Evolutionary conservation across 2,888 invertebrate genomes (phyloP), one percentile per base, ranked within the genome.

Genomic region (Lomographa bimaculata): DNA sequence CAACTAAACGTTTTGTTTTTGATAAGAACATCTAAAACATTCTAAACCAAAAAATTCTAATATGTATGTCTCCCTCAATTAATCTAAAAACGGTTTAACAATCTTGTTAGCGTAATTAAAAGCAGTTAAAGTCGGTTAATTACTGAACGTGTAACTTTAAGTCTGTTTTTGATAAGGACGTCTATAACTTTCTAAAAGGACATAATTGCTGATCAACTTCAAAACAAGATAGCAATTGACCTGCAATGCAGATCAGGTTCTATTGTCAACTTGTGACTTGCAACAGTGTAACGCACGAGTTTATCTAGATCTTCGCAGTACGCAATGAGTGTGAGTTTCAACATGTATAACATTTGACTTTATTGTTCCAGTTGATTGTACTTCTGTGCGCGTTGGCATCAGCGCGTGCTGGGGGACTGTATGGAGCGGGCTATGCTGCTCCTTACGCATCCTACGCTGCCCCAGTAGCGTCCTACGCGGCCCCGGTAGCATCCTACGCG

Each of bases 311-410:
- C 34, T 43, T 21, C 29, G 34, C 35, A 45, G n/a, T 26, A 23
- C 26, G 19, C 23, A 29, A 25, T 44, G 38, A 25, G n/a, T 16
- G 39, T 34, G 39, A 45, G 24, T 14, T 7, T 3, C 3, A 20
- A 7, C 3, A 20, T 1, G 20, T 2, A 6, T 7, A 2, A 19
- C 2, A 19, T 14, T 4, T 14, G 14, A 3, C 3, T 14, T 14
- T 4, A 14, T 50, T 51, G 36, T 77, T 72, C 10, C 77, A 81
- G 91, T 76, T 91, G 57, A 61, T 92, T 62, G 75, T 91, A 42
- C 72, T 93, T 56, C 82, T 87, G 70, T 85, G 91, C 62, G 75
- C 87, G 50, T 76, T 92, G 71, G 91, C 91, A 37, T 81, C 84
- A 29, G 91, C 87, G 56, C 89, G 81, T 61, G 92, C 92, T 52